Percentiles rank a stretch among this genome's conserved stretches.
Evolutionary conservation across 2,888 invertebrate genomes (phyloP).

Genomic region (Octodonta nipae): DNA sequence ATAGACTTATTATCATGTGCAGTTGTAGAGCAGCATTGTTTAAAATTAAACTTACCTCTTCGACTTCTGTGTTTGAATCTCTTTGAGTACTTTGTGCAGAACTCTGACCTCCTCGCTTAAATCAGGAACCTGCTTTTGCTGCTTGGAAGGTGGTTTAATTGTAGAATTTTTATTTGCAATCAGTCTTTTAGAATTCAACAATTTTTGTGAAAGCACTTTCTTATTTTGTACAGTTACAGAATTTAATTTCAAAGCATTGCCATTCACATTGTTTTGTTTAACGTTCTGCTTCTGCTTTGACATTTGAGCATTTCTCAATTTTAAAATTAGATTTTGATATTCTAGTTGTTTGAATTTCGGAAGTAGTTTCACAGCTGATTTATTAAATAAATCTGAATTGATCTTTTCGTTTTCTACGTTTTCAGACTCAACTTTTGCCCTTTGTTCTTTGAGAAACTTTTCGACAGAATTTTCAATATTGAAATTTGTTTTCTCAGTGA

Average conservation of each 20-base stretch:
- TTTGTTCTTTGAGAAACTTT: slow-evolving; percentile 30
- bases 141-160: too few species aligned
- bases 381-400: slow-evolving; percentile 13
- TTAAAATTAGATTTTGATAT: slow-evolving; percentile 29
- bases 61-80: too few species aligned
- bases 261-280: too few species aligned
- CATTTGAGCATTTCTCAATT: slow-evolving; percentile 25
- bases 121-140: not conserved
- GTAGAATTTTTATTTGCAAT: too few species aligned
- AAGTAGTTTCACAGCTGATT: slow-evolving; percentile 30
- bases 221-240: too few species aligned
- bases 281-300: not conserved
- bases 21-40: too few species aligned
- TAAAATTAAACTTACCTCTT: too few species aligned
- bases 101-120: not conserved
- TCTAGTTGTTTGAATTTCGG: slow-evolving; percentile 33
- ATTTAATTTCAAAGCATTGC: too few species aligned
- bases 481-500: slow-evolving; percentile 4
- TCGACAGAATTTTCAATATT: slow-evolving; percentile 23
- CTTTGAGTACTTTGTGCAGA: not conserved
- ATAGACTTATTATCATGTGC: too few species aligned
- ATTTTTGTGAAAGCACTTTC: too few species aligned
- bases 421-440: slow-evolving; percentile 30
- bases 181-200: too few species aligned
- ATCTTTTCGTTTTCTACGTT: not conserved